Evolutionary conservation across 2,113 vertebrate species (phyloP).

Genomic region (Eptesicus fuscus): DNA sequence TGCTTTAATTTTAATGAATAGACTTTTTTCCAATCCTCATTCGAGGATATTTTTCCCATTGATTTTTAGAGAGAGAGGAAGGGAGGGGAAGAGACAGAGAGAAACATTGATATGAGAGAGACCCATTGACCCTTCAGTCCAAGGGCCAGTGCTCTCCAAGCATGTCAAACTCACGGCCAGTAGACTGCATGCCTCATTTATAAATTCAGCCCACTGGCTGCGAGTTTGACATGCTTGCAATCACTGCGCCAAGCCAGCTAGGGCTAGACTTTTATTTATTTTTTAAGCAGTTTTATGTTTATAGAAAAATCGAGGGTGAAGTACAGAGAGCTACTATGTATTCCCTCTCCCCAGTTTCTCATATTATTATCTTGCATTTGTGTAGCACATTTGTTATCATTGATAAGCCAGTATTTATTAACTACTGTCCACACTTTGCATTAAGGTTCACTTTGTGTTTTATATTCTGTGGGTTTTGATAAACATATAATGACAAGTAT

Average conservation of each 20-base stretch:
- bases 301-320: not conserved
- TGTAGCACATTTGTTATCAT: not conserved
- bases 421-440: not conserved
- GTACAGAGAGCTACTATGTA: not conserved
- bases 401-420: not conserved
- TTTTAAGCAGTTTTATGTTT: not conserved
- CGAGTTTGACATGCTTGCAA: too few relatives aligned
- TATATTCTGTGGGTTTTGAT: not conserved
- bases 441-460: not conserved
- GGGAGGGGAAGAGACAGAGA: too few relatives aligned
- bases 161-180: too few relatives aligned
- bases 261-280: not conserved
- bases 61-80: too few relatives aligned
- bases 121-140: too few relatives aligned
- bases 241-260: not conserved
- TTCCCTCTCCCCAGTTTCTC: not conserved
- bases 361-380: not conserved
- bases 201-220: too few relatives aligned
- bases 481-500: not conserved
- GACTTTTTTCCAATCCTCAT: not conserved
- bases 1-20: not conserved
- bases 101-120: too few relatives aligned
- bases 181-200: too few relatives aligned
- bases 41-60: too few relatives aligned
- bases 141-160: too few relatives aligned